Evolutionary conservation across 1,140 invertebrate genomes (phyloP).

Genomic region (Dendrolimus kikuchii): DNA sequence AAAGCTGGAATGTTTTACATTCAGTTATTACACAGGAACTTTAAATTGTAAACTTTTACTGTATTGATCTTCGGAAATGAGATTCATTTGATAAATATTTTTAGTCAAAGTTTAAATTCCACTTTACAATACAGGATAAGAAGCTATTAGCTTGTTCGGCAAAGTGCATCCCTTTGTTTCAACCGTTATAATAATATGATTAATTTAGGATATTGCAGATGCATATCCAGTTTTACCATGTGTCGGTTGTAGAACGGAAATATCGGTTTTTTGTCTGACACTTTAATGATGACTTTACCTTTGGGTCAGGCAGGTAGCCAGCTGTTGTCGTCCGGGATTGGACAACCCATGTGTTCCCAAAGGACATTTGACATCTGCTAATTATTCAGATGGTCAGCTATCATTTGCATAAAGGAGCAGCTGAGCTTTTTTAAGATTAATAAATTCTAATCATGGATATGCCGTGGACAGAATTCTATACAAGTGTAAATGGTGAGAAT

Average conservation of each 20-base stretch:
- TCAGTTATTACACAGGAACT: constrained; percentile 45
- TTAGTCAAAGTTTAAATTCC: no score
- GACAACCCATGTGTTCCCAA: constrained; percentile 38
- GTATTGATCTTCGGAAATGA: background rate
- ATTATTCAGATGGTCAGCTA: constrained; percentile 38
- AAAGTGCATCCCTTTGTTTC: constrained; percentile 4
- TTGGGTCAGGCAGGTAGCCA: constrained; percentile 48
- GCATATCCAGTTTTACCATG: constrained; percentile 42
- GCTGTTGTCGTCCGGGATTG: constrained; percentile 21
- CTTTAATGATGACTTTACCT: constrained; percentile 33
- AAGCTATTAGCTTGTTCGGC: constrained; percentile 17
- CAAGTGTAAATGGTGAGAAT: constrained; percentile 50
- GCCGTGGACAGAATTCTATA: constrained; percentile 26
- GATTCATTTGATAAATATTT: no score
- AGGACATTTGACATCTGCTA: constrained; percentile 27
- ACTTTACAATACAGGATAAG: constrained; percentile 21
- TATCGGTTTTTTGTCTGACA: constrained; percentile 36
- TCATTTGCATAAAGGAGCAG: constrained; percentile 52
- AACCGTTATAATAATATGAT: constrained; percentile 20
- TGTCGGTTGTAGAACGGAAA: constrained; percentile 43
- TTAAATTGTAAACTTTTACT: constrained; percentile 23
- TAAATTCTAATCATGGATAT: constrained; percentile 62
- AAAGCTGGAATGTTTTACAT: constrained; percentile 62
- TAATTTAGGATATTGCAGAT: constrained; percentile 43
- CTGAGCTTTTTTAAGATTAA: constrained; percentile 60